Percentiles rank a stretch among this genome's conserved stretches.
phyloP scores from a whole-genome alignment of 2,888 invertebrate species.

The Plebejus anna region DNA sequence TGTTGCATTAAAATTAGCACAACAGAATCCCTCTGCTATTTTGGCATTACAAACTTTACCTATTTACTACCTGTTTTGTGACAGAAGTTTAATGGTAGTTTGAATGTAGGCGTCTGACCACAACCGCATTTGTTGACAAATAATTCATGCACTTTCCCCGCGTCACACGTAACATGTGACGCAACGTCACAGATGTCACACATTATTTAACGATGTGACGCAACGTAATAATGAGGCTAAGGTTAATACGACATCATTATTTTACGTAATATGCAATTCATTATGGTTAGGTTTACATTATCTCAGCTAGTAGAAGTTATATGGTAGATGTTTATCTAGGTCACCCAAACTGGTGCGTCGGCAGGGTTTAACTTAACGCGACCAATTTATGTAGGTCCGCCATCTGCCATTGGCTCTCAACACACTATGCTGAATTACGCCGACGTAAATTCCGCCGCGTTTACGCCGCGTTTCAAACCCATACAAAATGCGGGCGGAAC shows the following conservation, averaged over 20 bases:
- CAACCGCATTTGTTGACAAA: slow-evolving; percentile 30
- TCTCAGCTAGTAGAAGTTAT: too few species aligned
- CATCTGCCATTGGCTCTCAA: too few species aligned
- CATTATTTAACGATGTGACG: slow-evolving; percentile 39
- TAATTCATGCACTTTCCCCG: slow-evolving; percentile 49
- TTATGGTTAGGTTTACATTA: not conserved
- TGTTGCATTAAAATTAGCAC: too few species aligned
- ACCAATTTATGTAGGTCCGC: too few species aligned
- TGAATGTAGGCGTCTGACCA: slow-evolving; percentile 5
- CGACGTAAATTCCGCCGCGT: too few species aligned
- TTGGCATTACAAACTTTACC: not conserved
- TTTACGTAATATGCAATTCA: slow-evolving; percentile 1
- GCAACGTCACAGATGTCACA: slow-evolving; percentile 44
- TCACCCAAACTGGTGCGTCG: too few species aligned
- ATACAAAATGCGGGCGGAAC: too few species aligned
- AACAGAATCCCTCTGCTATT: too few species aligned
- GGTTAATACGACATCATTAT: slow-evolving; percentile 49
- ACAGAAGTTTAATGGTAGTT: not conserved
- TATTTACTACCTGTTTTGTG: not conserved
- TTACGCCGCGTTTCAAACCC: too few species aligned
- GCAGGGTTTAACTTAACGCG: too few species aligned
- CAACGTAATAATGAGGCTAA: slow-evolving; percentile 62
- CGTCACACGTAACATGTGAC: slow-evolving; percentile 47
- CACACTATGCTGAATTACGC: too few species aligned
- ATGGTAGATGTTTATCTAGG: too few species aligned